Evolutionary conservation across 2,113 vertebrate genomes (phyloP).

Genomic region (Riparia riparia): DNA sequence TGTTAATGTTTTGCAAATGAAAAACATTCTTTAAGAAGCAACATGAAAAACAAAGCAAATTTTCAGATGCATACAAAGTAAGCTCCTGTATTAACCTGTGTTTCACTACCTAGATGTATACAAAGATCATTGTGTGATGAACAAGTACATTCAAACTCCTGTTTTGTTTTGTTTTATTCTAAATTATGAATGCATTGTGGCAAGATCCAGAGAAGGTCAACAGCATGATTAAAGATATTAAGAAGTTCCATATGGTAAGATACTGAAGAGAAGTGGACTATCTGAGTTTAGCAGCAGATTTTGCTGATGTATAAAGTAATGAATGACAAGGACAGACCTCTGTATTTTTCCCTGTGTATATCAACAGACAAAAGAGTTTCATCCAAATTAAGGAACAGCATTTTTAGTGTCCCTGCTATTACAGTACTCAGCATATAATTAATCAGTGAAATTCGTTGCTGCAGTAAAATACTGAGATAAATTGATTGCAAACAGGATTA

Average conservation of each 20-base stretch:
- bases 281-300: slow-evolving; percentile 23
- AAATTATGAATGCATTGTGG: slow-evolving; percentile 5
- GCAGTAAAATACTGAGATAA: slow-evolving; percentile 48
- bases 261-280: neutral
- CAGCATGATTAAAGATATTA: slow-evolving; percentile 34
- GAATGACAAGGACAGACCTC: slow-evolving; percentile 1
- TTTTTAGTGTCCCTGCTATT: neutral
- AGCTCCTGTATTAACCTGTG: neutral
- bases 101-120: neutral
- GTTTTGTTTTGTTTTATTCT: neutral
- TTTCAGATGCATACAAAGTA: neutral
- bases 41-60: neutral
- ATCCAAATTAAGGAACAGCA: neutral
- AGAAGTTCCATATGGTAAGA: slow-evolving; percentile 28
- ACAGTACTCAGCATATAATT: neutral
- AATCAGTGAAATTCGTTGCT: slow-evolving; percentile 45
- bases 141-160: neutral
- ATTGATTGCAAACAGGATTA: slow-evolving; percentile 34
- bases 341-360: neutral
- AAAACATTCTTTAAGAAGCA: slow-evolving; percentile 74
- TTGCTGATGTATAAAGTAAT: slow-evolving; percentile 23
- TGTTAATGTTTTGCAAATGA: slow-evolving; percentile 75
- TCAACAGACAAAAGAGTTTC: neutral
- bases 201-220: slow-evolving; percentile 15
- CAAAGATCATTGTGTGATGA: slow-evolving; percentile 35